Evolutionary conservation across 2,113 vertebrate species (phyloP), one percentile per base, ranked within the genome.

Genomic region (Pelvicachromis taeniatus): DNA sequence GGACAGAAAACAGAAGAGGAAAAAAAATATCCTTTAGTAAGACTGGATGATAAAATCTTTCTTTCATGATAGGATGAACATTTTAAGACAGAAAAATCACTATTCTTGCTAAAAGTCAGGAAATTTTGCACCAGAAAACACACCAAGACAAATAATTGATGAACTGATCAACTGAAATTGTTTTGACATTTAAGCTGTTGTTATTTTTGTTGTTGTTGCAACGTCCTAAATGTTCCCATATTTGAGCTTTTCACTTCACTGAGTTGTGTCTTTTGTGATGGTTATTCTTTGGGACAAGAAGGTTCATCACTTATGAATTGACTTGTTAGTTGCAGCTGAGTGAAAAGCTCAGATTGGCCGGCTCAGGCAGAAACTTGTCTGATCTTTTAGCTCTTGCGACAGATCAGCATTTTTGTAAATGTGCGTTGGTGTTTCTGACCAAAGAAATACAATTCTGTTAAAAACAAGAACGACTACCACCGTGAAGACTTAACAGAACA

Each of bases 81-180:
- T 17, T 75, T 75, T 48, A 45, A 45, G 40, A 45, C 3, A 45
- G 6, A 45, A 26, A 70, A 4, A 70, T 45, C 13, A 70, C 35
- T 0, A 14, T 70, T 70, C 65, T 45, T 70, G 8, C 1, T 48
- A 48, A 14, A 48, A 48, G 5, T 48, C 14, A 17, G 14, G 0
- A 42, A 26, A 26, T 17, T 45, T 0, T 26, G 40, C 40, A 45
- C 48, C 40, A 19, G 13, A 29, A 48, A 16, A 29, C 1, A 48
- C 9, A 50, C 40, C 0, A 52, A 73, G 17, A 75, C 68, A 75
- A 50, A 31, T 52, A 50, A 50, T 31, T 31, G 68, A 73, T 73
- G 65, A 73, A 11, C 16, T 0, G 42, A 50, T 50, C 5, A 73
- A 31, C 14, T 50, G 45, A 52, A 75, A 31, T 26, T 31, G 31